Conservation (phyloP, 2,113 vertebrate species). For the Leucopternis melanops region DNA sequence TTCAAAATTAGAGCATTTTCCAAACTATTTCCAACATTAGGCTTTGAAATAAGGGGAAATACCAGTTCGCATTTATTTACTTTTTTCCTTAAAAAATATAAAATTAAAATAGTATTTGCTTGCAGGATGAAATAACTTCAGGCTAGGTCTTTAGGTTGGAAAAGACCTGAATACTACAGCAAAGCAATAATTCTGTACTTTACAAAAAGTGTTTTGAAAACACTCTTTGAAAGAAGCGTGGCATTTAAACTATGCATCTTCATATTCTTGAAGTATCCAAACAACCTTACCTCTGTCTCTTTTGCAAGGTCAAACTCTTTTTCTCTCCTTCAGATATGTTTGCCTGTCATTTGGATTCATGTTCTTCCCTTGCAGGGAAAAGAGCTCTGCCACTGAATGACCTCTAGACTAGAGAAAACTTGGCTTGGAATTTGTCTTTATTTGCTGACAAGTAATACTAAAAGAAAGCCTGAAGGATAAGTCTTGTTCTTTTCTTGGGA, state of each 20-base stretch:
- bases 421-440: not conserved
- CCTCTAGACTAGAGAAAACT: not conserved
- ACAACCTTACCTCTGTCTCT: not conserved
- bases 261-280: not conserved
- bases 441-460: not conserved
- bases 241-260: not conserved
- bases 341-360: conserved; percentile 13
- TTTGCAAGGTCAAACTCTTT: not conserved
- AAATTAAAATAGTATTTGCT: not conserved
- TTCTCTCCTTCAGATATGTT: not conserved
- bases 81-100: not conserved
- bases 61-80: not conserved
- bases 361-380: not conserved
- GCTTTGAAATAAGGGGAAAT: not conserved
- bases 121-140: not conserved
- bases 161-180: not conserved
- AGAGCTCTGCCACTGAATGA: not conserved
- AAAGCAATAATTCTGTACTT: not conserved
- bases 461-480: not conserved
- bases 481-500: not conserved
- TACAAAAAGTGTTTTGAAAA: not conserved
- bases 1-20: not conserved
- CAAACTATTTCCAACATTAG: not conserved
- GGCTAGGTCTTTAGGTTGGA: not conserved
- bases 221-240: not conserved